Evolutionary conservation across 2,797 vertebrate genomes (phyloP), one percentile per base, ranked within the genome.

Genomic region (Staurois parvus): DNA sequence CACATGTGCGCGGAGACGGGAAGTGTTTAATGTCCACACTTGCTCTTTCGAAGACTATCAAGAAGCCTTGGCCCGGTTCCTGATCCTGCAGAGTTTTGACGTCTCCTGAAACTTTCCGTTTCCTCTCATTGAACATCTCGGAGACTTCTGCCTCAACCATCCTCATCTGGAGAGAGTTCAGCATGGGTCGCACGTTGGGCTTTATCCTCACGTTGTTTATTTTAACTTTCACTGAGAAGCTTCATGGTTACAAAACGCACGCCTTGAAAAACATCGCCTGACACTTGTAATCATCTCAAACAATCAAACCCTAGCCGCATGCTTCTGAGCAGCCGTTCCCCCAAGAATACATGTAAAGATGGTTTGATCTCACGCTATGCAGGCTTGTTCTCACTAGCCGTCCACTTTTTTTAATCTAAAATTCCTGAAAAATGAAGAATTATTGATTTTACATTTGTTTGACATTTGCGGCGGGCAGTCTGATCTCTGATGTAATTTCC

Each of bases 11-110:
- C 48, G 76, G 76, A 77, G 76, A 80, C 34, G 34, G 77, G 76
- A 85, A 85, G 72, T 74, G 77, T 85, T 85, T 85, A 85, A 85
- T 85, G 84, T 85, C 70, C 77, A 75, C 76, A 56, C 56, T 75
- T 80, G 59, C 68, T 40, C 56, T 84, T 79, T 84, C 45, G 76
- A 84, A 79, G 83, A 73, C 40, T 62, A 28, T 84, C 74, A 78
- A 72, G 66, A 67, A 42, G 34, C 19, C 7, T 73, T 84, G 84
- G 76, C 70, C 2, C 17, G 30, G 9, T 37, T 85, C 76, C 84
- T 79, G 80, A 80, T 80, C 84, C 76, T 24, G 76, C 70, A 5
- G 70, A 74, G 84, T 48, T 68, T 62, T 79, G 83, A 45, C 79
- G 84, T 26, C 69, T 80, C 56, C 68, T 34, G 28, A 62, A 72